Evolutionary conservation across 2,888 invertebrate species (phyloP).

Genomic region (Ypsolopha sequella): DNA sequence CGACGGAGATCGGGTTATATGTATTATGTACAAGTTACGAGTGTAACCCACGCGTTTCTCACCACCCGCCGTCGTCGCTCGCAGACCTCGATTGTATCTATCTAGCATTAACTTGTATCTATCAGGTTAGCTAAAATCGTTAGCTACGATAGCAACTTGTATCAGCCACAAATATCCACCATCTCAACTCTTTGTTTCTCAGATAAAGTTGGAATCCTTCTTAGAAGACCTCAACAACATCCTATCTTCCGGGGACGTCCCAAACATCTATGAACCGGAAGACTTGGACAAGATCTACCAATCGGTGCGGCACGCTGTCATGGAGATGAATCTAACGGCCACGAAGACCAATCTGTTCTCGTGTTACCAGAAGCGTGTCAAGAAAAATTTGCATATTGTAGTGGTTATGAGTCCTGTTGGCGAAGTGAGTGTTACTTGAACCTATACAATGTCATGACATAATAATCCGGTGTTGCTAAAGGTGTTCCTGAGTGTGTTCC

Average conservation of each 20-base stretch:
- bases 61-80: no score
- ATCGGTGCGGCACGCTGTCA: slow-evolving; percentile 79
- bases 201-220: slow-evolving; percentile 90
- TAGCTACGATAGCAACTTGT: no score
- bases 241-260: slow-evolving; percentile 90
- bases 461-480: no score
- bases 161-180: no score
- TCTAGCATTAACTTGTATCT: no score
- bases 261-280: slow-evolving; percentile 87
- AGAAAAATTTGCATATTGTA: slow-evolving; percentile 86
- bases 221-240: slow-evolving; percentile 91
- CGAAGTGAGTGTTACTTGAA: slow-evolving; percentile 47
- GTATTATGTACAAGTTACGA: no score
- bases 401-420: slow-evolving; percentile 85
- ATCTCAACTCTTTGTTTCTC: slow-evolving; percentile 11
- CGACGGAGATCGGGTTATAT: no score
- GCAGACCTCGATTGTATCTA: no score
- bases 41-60: no score
- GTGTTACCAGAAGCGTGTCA: slow-evolving; percentile 83
- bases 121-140: no score
- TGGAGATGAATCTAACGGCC: slow-evolving; percentile 79
- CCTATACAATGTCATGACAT: no score
- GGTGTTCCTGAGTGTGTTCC: no score
- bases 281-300: slow-evolving; percentile 82
- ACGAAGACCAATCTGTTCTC: slow-evolving; percentile 89